phyloP scores from a whole-genome alignment of 2,888 invertebrate species.

The Drosophila falleni region DNA sequence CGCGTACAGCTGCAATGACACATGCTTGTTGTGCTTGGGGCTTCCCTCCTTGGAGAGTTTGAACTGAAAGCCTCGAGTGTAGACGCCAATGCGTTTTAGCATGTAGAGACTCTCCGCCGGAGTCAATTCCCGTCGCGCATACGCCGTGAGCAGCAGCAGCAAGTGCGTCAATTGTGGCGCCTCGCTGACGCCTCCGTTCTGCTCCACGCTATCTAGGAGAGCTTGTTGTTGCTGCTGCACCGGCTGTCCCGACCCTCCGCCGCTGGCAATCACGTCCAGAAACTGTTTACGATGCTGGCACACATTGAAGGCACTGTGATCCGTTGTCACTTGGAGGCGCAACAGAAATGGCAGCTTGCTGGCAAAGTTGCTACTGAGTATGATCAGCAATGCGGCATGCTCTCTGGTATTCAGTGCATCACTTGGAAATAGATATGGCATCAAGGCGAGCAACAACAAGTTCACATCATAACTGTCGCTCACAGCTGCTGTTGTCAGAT shows the following conservation, averaged over 20 bases:
- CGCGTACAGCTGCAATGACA: conserved; percentile 87
- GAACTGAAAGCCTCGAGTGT: conserved; percentile 62
- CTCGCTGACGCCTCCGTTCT: conserved; percentile 59
- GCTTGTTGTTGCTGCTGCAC: conserved; percentile 54
- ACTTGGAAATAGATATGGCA: conserved; percentile 78
- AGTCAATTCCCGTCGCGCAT: conserved; percentile 60
- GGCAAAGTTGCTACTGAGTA: conserved; percentile 71
- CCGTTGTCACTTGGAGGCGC: conserved; percentile 40
- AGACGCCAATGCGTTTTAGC: conserved; percentile 58
- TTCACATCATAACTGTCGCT: conserved; percentile 84
- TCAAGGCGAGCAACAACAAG: conserved; percentile 76
- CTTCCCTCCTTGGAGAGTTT: conserved; percentile 17
- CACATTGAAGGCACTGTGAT: conserved; percentile 45
- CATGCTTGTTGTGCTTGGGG: conserved; percentile 84
- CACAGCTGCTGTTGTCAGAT: conserved; percentile 86
- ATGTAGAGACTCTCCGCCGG: conserved; percentile 62
- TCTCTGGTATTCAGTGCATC: conserved; percentile 43
- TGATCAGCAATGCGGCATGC: conserved; percentile 57
- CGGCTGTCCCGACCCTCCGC: conserved; percentile 34
- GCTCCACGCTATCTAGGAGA: conserved; percentile 73
- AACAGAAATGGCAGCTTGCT: conserved; percentile 65
- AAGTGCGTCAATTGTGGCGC: conserved; percentile 74
- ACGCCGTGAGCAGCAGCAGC: conserved; percentile 74
- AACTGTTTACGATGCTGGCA: conserved; percentile 75
- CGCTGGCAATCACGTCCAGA: conserved; percentile 66